A percentile compares a stretch with the other conserved stretches of the same genome.
These are phyloP conservation scores for Holacanthella duospinosa DNA, from an alignment of 2,888 invertebrate species.

Conservation along the genomic window DNA sequence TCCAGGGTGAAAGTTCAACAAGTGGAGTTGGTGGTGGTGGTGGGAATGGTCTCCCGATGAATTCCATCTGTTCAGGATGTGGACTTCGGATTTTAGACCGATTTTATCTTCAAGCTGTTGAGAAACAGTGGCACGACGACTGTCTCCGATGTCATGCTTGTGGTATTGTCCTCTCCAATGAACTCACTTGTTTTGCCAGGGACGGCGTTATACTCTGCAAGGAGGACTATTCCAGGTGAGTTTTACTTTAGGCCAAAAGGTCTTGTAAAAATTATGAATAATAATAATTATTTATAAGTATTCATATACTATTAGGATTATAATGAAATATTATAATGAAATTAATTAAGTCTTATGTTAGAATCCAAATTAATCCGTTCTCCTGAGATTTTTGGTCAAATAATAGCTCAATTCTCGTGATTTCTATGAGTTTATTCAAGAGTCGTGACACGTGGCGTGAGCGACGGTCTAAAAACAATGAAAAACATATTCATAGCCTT, in stretches of 20 bases:
- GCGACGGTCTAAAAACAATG: too few relatives aligned
- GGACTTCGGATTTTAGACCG: conserved; percentile 53
- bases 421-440: too few relatives aligned
- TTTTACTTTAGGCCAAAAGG: too few relatives aligned
- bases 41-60: too few relatives aligned
- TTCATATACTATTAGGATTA: not conserved
- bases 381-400: not conserved
- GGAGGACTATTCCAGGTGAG: conserved; percentile 82
- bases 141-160: conserved; percentile 61
- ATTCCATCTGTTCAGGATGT: conserved; percentile 44
- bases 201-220: conserved; percentile 88
- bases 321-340: not conserved
- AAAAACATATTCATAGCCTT: too few relatives aligned
- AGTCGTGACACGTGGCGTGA: too few relatives aligned
- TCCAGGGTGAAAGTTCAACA: not conserved
- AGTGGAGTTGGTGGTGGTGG: not conserved
- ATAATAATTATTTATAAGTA: not conserved
- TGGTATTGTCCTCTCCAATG: conserved; percentile 68
- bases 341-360: not conserved
- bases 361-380: not conserved
- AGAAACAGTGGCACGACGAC: conserved; percentile 75
- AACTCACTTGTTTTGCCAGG: conserved; percentile 77
- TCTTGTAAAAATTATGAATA: too few relatives aligned
- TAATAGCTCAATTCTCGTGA: too few relatives aligned
- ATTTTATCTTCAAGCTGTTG: conserved; percentile 68